Conservation (phyloP, 2,888 invertebrate species). For the Cepaea hortensis region DNA sequence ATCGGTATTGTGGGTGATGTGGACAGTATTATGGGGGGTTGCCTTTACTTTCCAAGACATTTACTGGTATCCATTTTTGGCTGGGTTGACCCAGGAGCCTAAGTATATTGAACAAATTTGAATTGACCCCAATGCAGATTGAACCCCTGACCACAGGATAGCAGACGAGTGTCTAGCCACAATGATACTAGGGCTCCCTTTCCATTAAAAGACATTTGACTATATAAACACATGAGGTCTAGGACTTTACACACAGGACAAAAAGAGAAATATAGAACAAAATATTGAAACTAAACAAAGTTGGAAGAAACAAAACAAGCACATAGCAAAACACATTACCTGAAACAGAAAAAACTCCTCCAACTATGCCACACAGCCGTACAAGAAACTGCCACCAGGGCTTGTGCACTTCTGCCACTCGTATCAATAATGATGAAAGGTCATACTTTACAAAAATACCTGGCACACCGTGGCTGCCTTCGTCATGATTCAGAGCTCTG, state of each 20-base stretch:
- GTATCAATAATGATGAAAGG: constrained; percentile 90
- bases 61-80: no score
- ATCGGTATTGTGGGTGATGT: no score
- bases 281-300: neutral
- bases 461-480: constrained; percentile 93
- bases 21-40: no score
- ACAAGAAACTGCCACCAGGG: constrained; percentile 84
- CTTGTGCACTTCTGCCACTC: constrained; percentile 71
- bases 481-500: constrained; percentile 83
- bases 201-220: no score
- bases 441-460: constrained; percentile 97
- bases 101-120: no score
- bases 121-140: no score
- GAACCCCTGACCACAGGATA: no score
- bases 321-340: constrained; percentile 55
- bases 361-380: constrained; percentile 91
- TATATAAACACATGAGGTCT: no score
- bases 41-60: no score
- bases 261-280: neutral
- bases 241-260: neutral
- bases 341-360: constrained; percentile 93
- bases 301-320: neutral
- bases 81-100: no score
- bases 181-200: no score
- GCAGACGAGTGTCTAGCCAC: no score